Evolutionary conservation across 2,888 invertebrate species (phyloP).

Genomic region (Bombylius discolor): DNA sequence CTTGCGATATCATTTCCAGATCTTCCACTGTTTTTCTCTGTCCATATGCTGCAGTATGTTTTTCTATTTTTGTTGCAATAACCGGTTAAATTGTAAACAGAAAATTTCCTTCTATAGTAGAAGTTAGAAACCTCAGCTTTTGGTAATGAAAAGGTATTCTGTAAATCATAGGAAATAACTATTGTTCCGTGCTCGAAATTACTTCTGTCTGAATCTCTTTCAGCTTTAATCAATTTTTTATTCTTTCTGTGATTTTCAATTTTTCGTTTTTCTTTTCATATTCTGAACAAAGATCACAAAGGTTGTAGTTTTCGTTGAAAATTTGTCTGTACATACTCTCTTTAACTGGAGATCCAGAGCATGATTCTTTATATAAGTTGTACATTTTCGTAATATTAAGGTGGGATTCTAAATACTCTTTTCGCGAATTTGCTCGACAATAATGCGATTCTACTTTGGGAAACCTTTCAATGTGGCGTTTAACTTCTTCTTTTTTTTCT

Average conservation of each 20-base stretch:
- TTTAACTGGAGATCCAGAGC: not conserved
- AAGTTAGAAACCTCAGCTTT: too few species aligned
- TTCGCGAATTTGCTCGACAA: not conserved
- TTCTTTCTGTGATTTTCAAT: not conserved
- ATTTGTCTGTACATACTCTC: not conserved
- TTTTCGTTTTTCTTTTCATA: too few species aligned
- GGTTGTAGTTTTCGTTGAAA: not conserved
- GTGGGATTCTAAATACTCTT: not conserved
- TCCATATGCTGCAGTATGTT: slow-evolving; percentile 5
- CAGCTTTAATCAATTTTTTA: too few species aligned
- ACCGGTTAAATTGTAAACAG: slow-evolving; percentile 4
- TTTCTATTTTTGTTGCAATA: slow-evolving; percentile 5
- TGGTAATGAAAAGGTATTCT: too few species aligned
- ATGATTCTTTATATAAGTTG: not conserved
- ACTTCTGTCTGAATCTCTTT: too few species aligned
- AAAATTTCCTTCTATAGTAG: not conserved
- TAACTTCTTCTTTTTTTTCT: not conserved
- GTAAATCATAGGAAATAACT: too few species aligned
- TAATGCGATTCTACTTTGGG: not conserved
- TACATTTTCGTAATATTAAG: slow-evolving; percentile 1
- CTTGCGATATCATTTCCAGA: not conserved
- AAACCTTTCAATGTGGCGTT: not conserved
- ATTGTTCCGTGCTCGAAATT: too few species aligned
- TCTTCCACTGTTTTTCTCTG: not conserved
- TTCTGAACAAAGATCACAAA: too few species aligned